Base-by-base conservation (phyloP, 2,888 invertebrate species). In the Cybosia mesomella region DNA sequence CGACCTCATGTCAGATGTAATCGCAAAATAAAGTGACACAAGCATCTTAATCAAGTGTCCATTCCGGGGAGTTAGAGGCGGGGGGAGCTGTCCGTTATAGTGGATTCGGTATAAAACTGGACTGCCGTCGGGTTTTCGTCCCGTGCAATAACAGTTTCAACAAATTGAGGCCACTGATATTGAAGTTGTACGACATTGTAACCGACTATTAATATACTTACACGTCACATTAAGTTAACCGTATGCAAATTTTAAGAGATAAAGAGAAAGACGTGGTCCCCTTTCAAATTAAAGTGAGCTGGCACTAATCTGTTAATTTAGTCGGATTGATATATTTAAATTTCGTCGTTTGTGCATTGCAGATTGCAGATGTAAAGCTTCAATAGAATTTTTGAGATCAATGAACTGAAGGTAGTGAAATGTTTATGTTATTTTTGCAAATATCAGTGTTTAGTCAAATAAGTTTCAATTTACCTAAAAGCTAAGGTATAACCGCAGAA, bases 21-120 rank as follows among this genome's bases (percentile, higher is more conserved):
- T 93, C 92, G 90, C 89, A 85, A 88, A 91, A 92, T 93, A 92
- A 94, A 93, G 91, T 91, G 92, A 90, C 90, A 91, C 90, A 87
- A 94, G 91, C 92, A 91, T 92, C 94, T 92, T 94, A 93, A 94
- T 94, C 92, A 93, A 93, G 92, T 90, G 91, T 91, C 91, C 91
- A 93, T 93, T 93, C 87, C 83, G 77, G 80, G 88, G 92, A 91
- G 89, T 91, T 90, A 91, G 87, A 87, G 87, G 83, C 84, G 86
- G 78, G 86, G 78, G 83, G 87, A 88, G 88, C 89, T 88, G 91
- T 91, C 90, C 81, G 90, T 91, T 90, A 93, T 91, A 91, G 91
- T 81, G 87, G 88, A 91, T 91, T 89, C 86, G 84, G 87, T 90
- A 90, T 87, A 87, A 89, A 92, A 91, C 90, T 89, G 89, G 85